Conservation (phyloP, 2,797 vertebrate species). For the Sandelia bainsii region DNA sequence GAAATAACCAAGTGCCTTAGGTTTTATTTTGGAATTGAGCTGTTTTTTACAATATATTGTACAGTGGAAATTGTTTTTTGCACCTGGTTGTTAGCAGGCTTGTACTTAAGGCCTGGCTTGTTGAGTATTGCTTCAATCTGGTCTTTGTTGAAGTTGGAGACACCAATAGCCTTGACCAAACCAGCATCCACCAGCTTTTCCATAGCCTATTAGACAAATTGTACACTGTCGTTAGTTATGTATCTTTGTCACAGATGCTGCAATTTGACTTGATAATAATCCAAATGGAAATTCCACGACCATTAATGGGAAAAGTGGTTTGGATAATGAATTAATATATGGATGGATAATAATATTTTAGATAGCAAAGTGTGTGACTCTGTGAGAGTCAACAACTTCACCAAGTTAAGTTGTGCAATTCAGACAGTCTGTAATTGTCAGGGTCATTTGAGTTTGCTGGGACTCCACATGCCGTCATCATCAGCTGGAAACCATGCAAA, state of each 20-base stretch:
- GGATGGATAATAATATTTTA: no score
- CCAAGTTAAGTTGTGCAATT: no score
- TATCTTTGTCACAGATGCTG: not conserved
- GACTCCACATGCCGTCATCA: no score
- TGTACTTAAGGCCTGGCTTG: conserved; percentile 91
- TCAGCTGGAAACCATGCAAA: no score
- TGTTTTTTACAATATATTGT: not conserved
- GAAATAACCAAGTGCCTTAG: not conserved
- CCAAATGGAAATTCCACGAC: no score
- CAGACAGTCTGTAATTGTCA: no score
- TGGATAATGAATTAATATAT: no score
- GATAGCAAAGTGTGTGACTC: no score
- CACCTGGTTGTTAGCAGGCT: conserved; percentile 91
- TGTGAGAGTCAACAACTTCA: no score
- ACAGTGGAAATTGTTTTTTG: not conserved
- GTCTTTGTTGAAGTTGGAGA: conserved; percentile 92
- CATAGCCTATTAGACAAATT: conserved; percentile 85
- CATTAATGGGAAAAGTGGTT: no score
- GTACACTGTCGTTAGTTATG: not conserved
- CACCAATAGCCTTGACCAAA: conserved; percentile 89
- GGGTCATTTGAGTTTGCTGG: no score
- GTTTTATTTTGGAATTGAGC: not conserved
- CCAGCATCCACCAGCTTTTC: conserved; percentile 90
- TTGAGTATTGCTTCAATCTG: conserved; percentile 89
- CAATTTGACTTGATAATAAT: no score